Evolutionary conservation across 2,113 vertebrate genomes (phyloP).

Genomic region (Cebidichthys violaceus): DNA sequence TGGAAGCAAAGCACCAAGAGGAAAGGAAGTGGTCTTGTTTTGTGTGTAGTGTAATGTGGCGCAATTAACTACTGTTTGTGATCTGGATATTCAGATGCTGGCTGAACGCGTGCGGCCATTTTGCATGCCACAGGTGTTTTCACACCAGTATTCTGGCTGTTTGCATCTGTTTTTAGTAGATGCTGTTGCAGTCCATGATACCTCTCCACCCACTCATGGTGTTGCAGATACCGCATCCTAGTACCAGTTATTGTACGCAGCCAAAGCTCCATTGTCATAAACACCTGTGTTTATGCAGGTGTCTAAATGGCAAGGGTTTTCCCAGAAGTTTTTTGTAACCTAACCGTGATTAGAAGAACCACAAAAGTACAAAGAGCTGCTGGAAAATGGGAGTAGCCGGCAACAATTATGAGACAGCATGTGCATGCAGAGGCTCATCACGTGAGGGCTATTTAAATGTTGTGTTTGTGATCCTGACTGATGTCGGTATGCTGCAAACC

Average conservation of each 20-base stretch:
- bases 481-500: neutral
- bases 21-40: constrained; percentile 1
- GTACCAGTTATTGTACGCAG: neutral
- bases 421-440: neutral
- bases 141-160: neutral
- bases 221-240: neutral
- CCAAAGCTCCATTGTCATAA: neutral
- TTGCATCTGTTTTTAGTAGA: neutral
- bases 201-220: neutral
- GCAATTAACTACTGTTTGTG: neutral
- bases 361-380: neutral
- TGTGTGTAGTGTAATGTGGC: neutral
- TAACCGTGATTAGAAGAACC: neutral
- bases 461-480: neutral
- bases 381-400: neutral
- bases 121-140: neutral
- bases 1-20: neutral
- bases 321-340: neutral
- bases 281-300: neutral
- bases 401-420: neutral
- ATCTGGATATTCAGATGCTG: neutral
- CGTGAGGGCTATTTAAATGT: neutral
- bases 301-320: neutral
- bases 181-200: neutral
- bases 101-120: neutral